These are phyloP conservation scores for Cossypha heuglini DNA, from an alignment of 2,797 vertebrate species.

Conservation along the genomic window DNA sequence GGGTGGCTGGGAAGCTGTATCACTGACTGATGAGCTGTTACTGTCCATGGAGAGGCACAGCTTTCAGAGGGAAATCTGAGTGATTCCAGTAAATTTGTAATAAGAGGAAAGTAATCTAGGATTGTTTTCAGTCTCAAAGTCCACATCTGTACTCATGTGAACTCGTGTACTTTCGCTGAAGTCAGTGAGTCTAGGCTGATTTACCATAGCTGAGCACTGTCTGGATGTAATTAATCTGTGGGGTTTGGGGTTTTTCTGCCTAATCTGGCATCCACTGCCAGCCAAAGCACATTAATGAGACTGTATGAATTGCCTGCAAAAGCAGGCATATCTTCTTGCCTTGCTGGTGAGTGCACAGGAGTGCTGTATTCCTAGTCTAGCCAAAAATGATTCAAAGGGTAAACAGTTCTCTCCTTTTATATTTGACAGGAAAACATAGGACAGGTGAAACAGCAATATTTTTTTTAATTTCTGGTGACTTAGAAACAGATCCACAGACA, in stretches of 20 bases:
- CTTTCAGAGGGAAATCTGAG: neutral
- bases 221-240: neutral
- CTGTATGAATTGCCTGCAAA: neutral
- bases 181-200: neutral
- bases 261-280: neutral
- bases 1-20: neutral
- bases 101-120: neutral
- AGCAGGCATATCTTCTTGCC: neutral
- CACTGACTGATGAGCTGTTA: neutral
- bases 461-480: neutral
- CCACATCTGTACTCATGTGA: neutral
- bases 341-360: neutral
- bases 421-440: neutral
- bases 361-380: neutral
- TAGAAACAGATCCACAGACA: neutral
- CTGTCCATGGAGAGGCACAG: neutral
- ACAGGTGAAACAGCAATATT: neutral
- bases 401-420: neutral
- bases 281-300: neutral
- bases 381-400: neutral
- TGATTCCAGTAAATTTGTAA: neutral
- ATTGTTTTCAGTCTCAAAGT: neutral
- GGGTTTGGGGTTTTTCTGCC: neutral
- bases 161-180: neutral
- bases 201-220: neutral